Percentiles rank a stretch among this genome's conserved stretches.
phyloP scores from a whole-genome alignment of 2,888 invertebrate species.

The Melinaea menophilus region DNA sequence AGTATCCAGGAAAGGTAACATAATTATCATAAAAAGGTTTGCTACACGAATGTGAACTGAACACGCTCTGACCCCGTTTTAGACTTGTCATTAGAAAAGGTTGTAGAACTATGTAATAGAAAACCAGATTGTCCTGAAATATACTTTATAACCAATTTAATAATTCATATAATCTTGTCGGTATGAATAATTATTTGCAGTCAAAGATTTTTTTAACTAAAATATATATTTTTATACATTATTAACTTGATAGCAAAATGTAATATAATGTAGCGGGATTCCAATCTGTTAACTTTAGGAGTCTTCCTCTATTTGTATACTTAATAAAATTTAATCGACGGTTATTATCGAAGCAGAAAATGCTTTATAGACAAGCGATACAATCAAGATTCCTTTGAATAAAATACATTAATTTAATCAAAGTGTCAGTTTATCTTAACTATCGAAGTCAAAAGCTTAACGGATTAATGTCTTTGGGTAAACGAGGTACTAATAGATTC shows the following conservation, averaged over 20 bases:
- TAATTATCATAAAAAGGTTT: conserved; percentile 5
- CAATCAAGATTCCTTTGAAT: neutral
- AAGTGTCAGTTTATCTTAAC: neutral
- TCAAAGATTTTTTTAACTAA: no score
- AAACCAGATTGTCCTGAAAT: neutral
- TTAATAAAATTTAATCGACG: no score
- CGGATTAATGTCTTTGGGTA: conserved; percentile 1
- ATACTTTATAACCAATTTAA: neutral
- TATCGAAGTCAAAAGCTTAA: neutral
- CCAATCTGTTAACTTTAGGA: no score
- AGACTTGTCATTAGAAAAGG: conserved; percentile 2
- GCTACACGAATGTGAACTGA: conserved; percentile 1
- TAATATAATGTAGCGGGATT: no score
- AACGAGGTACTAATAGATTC: conserved; percentile 2
- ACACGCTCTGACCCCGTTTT: conserved; percentile 7
- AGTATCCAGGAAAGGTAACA: conserved; percentile 6
- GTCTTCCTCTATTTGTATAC: no score
- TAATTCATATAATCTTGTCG: neutral
- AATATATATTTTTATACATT: no score
- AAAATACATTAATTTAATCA: neutral
- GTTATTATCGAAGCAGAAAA: no score
- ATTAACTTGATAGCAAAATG: no score
- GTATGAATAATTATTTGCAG: no score
- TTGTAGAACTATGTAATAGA: neutral
- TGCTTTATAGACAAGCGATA: neutral